A percentile compares a stretch with the other conserved stretches of the same genome.
Evolutionary conservation across 2,113 vertebrate genomes (phyloP).

Genomic region (Pygathrix nemaeus): DNA sequence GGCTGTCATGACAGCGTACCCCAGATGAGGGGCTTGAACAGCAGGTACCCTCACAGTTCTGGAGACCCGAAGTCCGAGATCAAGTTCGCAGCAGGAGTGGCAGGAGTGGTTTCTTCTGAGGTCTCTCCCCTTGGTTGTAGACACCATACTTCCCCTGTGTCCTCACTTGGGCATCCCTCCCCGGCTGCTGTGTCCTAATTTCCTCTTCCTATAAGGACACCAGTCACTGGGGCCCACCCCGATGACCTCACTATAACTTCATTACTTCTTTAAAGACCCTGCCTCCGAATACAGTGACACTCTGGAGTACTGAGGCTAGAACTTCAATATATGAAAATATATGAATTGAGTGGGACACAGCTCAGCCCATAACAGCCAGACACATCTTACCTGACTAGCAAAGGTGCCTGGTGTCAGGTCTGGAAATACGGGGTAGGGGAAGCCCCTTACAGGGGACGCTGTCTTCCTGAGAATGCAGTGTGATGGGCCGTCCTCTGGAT

Average conservation of each 20-base stretch:
- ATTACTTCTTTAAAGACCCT: not conserved
- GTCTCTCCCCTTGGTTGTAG: too few species aligned
- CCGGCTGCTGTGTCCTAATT: rapidly evolving
- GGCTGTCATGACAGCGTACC: rapidly evolving
- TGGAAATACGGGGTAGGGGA: not conserved
- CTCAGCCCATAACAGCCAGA: not conserved
- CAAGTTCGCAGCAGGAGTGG: rapidly evolving
- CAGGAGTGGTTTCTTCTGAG: rapidly evolving
- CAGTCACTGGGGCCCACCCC: too few species aligned
- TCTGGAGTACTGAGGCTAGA: not conserved
- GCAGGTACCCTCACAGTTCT: rapidly evolving
- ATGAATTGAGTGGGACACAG: rapidly evolving
- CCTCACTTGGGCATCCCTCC: not conserved
- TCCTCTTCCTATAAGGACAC: not conserved
- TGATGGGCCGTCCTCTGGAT: not conserved
- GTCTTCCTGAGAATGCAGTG: rapidly evolving
- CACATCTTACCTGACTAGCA: rapidly evolving
- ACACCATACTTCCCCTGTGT: not conserved
- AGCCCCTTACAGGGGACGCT: rapidly evolving
- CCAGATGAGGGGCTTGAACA: rapidly evolving
- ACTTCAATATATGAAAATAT: rapidly evolving
- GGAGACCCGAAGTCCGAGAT: not conserved
- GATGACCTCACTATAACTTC: not conserved
- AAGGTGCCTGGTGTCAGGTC: not conserved
- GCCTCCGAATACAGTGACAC: not conserved